A percentile compares a stretch with the other conserved stretches of the same genome.
These are phyloP conservation scores for Bovichtus variegatus DNA, from an alignment of 2,797 vertebrate species.

Conservation along the genomic window DNA sequence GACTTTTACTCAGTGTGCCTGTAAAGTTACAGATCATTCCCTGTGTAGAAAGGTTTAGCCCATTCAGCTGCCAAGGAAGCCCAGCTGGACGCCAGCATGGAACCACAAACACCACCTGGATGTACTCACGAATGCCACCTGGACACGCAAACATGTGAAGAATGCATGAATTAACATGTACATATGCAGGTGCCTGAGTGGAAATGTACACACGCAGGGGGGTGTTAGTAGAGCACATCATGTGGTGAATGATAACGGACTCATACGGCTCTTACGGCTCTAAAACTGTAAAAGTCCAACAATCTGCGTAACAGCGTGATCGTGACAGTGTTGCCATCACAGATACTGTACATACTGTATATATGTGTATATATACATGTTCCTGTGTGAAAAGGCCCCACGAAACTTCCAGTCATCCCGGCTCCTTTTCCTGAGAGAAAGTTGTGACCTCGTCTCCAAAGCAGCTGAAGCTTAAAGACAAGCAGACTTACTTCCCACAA, in stretches of 20 bases:
- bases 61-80: background rate
- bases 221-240: background rate
- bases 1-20: background rate
- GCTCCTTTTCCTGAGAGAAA: slow-evolving; percentile 70
- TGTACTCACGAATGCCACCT: slow-evolving; percentile 15
- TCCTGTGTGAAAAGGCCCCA: slow-evolving; percentile 1
- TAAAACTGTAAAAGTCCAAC: background rate
- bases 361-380: too few species aligned
- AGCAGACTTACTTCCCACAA: slow-evolving; percentile 72
- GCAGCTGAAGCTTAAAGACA: slow-evolving; percentile 23
- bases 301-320: too few species aligned
- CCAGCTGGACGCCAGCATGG: slow-evolving; percentile 36
- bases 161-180: slow-evolving; percentile 20
- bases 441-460: slow-evolving; percentile 40
- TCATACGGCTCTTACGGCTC: background rate
- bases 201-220: background rate
- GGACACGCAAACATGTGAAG: slow-evolving; percentile 38
- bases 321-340: too few species aligned
- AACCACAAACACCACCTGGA: slow-evolving; percentile 45
- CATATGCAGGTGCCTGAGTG: slow-evolving; percentile 25
- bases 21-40: background rate
- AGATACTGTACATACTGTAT: too few species aligned
- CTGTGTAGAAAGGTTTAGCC: background rate
- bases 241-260: background rate
- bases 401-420: slow-evolving; percentile 25